Evolutionary conservation across 1,140 invertebrate species (phyloP).

Genomic region (Agraylea sexmaculata): DNA sequence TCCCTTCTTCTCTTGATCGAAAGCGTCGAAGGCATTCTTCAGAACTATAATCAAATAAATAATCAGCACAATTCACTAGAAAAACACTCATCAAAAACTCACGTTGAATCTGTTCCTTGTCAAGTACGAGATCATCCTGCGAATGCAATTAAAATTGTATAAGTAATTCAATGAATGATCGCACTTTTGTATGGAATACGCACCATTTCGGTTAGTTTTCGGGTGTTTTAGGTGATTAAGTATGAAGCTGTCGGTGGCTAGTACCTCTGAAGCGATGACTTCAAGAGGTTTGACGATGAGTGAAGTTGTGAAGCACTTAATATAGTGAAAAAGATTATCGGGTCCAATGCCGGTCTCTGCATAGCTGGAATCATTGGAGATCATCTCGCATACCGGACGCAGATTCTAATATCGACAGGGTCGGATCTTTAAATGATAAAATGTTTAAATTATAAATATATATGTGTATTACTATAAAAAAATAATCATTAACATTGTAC

Average conservation of each 20-base stretch:
- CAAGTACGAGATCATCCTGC: conserved; percentile 44
- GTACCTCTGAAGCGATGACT: background rate
- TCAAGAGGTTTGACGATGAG: too few relatives aligned
- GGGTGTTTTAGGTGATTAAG: too few relatives aligned
- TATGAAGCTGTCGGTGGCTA: background rate
- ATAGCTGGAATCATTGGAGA: conserved; percentile 15
- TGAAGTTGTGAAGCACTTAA: conserved; percentile 2
- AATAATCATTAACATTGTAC: background rate
- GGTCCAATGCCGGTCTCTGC: conserved; percentile 18
- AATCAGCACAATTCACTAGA: conserved; percentile 1
- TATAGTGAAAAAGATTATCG: conserved; percentile 7
- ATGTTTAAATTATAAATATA: conserved; percentile 1
- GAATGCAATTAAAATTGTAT: too few relatives aligned
- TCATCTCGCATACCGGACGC: conserved; percentile 5
- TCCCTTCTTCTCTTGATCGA: conserved; percentile 65
- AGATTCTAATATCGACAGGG: conserved; percentile 1
- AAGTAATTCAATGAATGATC: too few relatives aligned
- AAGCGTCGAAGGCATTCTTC: conserved; percentile 66
- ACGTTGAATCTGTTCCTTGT: conserved; percentile 44
- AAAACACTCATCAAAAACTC: conserved; percentile 21
- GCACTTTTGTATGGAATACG: too few relatives aligned
- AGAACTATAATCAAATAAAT: conserved; percentile 44
- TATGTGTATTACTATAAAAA: conserved; percentile 1
- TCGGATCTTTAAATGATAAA: conserved; percentile 2
- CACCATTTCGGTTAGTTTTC: too few relatives aligned